Conservation (phyloP, 2,888 invertebrate species). For the Dendrolimus pini region DNA sequence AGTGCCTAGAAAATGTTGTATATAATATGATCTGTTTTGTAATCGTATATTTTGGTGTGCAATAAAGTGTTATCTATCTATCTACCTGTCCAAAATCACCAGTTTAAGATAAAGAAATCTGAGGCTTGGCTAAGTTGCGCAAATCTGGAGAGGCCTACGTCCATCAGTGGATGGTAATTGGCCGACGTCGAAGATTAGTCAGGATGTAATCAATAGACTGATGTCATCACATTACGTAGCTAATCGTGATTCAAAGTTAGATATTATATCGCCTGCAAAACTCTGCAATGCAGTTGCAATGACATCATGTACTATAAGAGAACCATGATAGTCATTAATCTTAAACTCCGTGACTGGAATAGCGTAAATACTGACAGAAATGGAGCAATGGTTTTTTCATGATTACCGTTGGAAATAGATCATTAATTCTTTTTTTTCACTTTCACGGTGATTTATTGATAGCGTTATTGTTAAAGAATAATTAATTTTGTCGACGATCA, state of each 20-base stretch:
- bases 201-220: not conserved
- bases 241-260: not conserved
- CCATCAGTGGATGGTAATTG: no score
- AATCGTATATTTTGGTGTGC: no score
- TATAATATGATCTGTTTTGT: no score
- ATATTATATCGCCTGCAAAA: not conserved
- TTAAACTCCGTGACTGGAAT: not conserved
- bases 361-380: not conserved
- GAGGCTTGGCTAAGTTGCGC: no score
- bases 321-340: not conserved
- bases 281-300: not conserved
- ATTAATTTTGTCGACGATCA: not conserved
- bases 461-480: not conserved
- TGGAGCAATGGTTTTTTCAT: not conserved
- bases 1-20: no score
- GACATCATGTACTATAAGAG: not conserved
- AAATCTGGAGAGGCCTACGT: no score
- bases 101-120: no score
- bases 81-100: no score
- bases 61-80: no score
- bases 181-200: no score
- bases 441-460: not conserved
- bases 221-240: not conserved
- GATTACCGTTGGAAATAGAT: not conserved
- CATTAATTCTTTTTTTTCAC: not conserved